These are phyloP conservation scores for Strigamia transsilvanica DNA, from an alignment of 2,888 invertebrate species.

Conservation along the genomic window DNA sequence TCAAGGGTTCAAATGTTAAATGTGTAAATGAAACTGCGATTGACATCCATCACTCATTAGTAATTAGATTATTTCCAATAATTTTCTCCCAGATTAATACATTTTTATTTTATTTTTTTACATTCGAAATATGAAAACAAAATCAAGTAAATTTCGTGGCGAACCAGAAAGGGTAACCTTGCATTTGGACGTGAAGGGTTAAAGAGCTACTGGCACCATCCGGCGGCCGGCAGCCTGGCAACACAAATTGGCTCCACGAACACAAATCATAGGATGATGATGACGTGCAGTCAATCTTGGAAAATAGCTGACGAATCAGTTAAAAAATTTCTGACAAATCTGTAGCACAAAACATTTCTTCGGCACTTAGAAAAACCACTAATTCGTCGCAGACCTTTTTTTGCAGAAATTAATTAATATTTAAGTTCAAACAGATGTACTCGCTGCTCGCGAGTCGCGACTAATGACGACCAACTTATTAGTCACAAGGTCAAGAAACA, in stretches of 20 bases:
- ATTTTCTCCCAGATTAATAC: too few relatives aligned
- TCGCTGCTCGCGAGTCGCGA: not conserved
- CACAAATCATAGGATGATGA: slow-evolving; percentile 43
- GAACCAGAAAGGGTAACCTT: slow-evolving; percentile 32
- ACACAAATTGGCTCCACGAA: slow-evolving; percentile 28
- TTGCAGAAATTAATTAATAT: slow-evolving; percentile 1
- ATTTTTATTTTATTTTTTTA: not conserved
- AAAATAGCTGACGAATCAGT: slow-evolving; percentile 42
- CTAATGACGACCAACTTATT: slow-evolving; percentile 17
- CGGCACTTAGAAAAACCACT: not conserved
- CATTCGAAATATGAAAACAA: not conserved
- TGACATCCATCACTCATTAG: too few relatives aligned
- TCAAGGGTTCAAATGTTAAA: too few relatives aligned
- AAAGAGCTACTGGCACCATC: slow-evolving; percentile 40
- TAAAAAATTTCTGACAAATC: not conserved
- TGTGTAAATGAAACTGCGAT: too few relatives aligned
- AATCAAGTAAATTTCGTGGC: not conserved
- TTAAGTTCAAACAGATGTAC: slow-evolving; percentile 27
- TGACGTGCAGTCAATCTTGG: slow-evolving; percentile 45
- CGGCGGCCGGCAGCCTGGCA: slow-evolving; percentile 47
- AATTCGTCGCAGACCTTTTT: not conserved
- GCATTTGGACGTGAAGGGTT: slow-evolving; percentile 44
- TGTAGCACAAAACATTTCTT: not conserved
- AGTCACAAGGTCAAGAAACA: slow-evolving; percentile 46
- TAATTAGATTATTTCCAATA: too few relatives aligned